These are phyloP conservation scores for Cygnus buccinator DNA, from an alignment of 2,113 vertebrate genomes.

Conservation along the genomic window DNA sequence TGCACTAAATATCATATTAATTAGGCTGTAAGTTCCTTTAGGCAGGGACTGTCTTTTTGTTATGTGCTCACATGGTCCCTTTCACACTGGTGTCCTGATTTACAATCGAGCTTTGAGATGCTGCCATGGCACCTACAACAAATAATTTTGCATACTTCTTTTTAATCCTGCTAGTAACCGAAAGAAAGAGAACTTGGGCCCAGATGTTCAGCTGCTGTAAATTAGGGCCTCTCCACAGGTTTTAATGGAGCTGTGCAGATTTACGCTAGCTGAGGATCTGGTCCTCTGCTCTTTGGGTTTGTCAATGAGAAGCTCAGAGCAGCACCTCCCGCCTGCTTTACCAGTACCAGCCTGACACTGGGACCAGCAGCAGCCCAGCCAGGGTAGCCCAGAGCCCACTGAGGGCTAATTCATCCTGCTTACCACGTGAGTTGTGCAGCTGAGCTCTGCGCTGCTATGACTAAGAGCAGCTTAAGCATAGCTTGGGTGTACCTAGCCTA, in stretches of 20 bases:
- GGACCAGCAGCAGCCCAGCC: neutral
- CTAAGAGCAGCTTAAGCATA: neutral
- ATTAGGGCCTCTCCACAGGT: neutral
- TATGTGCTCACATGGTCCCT: neutral
- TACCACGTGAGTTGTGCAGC: neutral
- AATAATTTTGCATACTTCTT: neutral
- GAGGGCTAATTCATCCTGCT: neutral
- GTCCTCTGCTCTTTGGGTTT: neutral
- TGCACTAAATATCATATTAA: neutral
- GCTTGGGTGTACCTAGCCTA: neutral
- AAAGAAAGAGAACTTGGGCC: slow-evolving; percentile 11
- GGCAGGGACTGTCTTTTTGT: neutral
- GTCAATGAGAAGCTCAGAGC: neutral
- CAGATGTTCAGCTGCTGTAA: slow-evolving; percentile 29
- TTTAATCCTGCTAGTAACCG: slow-evolving; percentile 22
- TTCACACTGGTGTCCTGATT: neutral
- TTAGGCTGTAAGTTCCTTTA: neutral
- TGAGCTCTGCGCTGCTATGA: neutral
- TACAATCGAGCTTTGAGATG: neutral
- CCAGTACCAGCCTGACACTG: neutral
- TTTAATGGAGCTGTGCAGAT: slow-evolving; percentile 12
- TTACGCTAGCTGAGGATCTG: neutral
- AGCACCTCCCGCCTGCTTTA: neutral
- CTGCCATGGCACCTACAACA: neutral
- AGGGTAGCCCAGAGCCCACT: neutral